phyloP scores from a whole-genome alignment of 2,888 invertebrate genomes.

The Hyposoter dolosus region DNA sequence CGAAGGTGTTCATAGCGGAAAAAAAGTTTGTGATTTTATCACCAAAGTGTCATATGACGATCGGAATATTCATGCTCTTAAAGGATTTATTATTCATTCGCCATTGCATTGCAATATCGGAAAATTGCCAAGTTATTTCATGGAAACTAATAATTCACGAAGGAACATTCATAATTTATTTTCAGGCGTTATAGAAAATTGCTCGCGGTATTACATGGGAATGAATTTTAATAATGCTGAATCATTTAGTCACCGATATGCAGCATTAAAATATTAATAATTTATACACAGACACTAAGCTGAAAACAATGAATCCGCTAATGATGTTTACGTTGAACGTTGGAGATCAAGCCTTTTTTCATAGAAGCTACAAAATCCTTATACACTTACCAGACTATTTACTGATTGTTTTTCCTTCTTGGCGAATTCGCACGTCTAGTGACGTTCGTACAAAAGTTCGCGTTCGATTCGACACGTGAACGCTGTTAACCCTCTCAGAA shows the following conservation, averaged over 20 bases:
- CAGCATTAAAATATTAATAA: not conserved
- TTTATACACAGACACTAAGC: not conserved
- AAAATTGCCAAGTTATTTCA: not conserved
- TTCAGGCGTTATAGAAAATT: not conserved
- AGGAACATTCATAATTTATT: not conserved
- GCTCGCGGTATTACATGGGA: not conserved
- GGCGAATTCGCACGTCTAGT: not conserved
- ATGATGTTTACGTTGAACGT: not conserved
- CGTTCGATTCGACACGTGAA: slow-evolving; percentile 9
- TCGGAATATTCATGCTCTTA: not conserved
- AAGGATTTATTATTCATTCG: not conserved
- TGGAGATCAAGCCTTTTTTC: not conserved
- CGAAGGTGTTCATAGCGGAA: not conserved
- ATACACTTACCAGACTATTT: not conserved
- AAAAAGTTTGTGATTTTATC: no score
- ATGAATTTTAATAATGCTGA: not conserved
- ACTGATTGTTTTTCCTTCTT: slow-evolving; percentile 11
- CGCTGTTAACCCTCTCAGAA: not conserved
- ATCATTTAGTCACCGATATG: not conserved
- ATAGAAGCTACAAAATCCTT: not conserved
- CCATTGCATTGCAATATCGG: not conserved
- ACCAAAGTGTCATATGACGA: not conserved
- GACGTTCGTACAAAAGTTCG: slow-evolving; percentile 18
- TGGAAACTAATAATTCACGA: not conserved
- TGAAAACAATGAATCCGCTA: not conserved